Percentiles rank a stretch among this genome's conserved stretches.
phyloP scores from a whole-genome alignment of 1,140 invertebrate species.

The Geopemphigus sp. region DNA sequence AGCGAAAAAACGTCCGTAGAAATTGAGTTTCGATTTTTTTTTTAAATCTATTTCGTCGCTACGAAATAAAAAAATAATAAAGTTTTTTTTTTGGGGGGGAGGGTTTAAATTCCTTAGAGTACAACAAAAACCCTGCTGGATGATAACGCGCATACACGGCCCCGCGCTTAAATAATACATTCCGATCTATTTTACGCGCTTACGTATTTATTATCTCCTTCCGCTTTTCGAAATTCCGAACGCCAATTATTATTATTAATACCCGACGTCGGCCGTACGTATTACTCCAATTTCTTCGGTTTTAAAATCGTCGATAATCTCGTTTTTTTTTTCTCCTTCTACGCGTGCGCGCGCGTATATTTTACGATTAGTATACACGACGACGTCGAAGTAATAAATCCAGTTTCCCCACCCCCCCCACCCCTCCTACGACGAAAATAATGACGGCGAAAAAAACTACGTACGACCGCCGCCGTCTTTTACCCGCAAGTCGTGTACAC shows the following conservation, averaged over 20 bases:
- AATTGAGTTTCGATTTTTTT: too few species aligned
- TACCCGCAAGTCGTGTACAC: not conserved
- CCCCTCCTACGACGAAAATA: not conserved
- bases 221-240: not conserved
- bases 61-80: too few species aligned
- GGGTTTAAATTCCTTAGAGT: too few species aligned
- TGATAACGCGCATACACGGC: too few species aligned
- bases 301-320: constrained; percentile 22
- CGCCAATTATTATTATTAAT: constrained; percentile 8
- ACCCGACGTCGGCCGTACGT: not conserved
- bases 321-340: not conserved
- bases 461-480: not conserved
- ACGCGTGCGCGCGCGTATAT: not conserved
- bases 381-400: constrained; percentile 15
- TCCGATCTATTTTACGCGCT: too few species aligned
- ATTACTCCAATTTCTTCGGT: not conserved
- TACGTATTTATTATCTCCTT: not conserved
- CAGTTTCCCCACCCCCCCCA: not conserved
- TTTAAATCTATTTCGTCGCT: too few species aligned
- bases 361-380: not conserved
- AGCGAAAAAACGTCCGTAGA: too few species aligned
- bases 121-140: too few species aligned
- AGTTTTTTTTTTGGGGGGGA: too few species aligned
- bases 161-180: too few species aligned
- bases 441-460: not conserved